Evolutionary conservation across 2,797 vertebrate genomes (phyloP).

Genomic region (Valencia hispanica): DNA sequence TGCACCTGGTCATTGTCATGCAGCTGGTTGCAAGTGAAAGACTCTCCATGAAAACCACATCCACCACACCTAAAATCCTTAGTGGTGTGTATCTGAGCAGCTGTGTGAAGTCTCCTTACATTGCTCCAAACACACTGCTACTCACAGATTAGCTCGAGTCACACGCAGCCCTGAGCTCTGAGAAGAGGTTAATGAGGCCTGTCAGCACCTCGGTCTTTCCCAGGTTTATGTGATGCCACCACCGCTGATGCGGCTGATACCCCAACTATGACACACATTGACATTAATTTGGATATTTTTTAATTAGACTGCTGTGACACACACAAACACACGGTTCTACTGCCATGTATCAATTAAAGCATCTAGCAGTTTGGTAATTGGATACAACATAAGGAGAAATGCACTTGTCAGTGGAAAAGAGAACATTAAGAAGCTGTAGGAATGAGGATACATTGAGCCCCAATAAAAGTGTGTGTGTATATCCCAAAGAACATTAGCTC

Average conservation of each 20-base stretch:
- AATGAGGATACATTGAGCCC: slow-evolving; percentile 18
- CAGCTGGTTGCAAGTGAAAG: slow-evolving; percentile 21
- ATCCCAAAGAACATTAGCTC: slow-evolving; percentile 30
- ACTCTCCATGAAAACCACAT: slow-evolving; percentile 47
- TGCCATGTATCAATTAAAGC: slow-evolving; percentile 61
- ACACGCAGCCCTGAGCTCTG: slow-evolving; percentile 18
- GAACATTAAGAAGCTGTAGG: slow-evolving; percentile 18
- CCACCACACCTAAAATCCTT: slow-evolving; percentile 28
- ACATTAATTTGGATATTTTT: slow-evolving; percentile 64
- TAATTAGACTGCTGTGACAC: slow-evolving; percentile 59
- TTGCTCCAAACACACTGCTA: slow-evolving; percentile 22
- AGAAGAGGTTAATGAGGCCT: slow-evolving; percentile 59
- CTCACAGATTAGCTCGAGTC: slow-evolving; percentile 9
- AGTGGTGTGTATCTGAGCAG: slow-evolving; percentile 46
- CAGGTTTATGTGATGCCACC: slow-evolving; percentile 41
- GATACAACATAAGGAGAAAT: slow-evolving; percentile 61
- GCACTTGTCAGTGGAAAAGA: slow-evolving; percentile 47
- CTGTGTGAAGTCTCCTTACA: slow-evolving; percentile 58
- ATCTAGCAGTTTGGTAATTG: slow-evolving; percentile 70
- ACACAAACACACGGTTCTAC: slow-evolving; percentile 22
- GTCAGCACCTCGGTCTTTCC: slow-evolving; percentile 52
- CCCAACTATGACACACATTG: slow-evolving; percentile 37
- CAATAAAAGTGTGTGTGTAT: slow-evolving; percentile 5
- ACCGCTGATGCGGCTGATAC: slow-evolving; percentile 41
- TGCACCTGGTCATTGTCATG: slow-evolving; percentile 50